phyloP scores from a whole-genome alignment of 1,140 invertebrate species.

The Drosophila leontia region DNA sequence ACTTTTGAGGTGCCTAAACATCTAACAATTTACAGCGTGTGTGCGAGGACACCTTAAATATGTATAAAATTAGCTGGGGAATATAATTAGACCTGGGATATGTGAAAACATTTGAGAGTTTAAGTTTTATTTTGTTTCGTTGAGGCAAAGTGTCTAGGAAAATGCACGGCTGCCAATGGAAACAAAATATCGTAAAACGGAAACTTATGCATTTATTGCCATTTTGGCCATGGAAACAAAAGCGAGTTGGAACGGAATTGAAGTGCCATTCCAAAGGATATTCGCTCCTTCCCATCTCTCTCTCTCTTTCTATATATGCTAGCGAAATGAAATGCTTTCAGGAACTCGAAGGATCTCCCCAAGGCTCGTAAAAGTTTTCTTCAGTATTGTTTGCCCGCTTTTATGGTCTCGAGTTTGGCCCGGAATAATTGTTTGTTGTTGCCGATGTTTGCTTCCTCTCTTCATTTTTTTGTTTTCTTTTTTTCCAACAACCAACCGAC shows the following conservation, averaged over 20 bases:
- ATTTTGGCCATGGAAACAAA: conserved; percentile 45
- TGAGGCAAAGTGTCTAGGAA: conserved; percentile 45
- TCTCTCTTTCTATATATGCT: conserved; percentile 1
- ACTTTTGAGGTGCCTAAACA: conserved; percentile 31
- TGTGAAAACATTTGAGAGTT: not conserved
- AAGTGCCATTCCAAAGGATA: conserved; percentile 57
- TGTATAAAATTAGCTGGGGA: conserved; percentile 8
- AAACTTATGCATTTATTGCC: conserved; percentile 82
- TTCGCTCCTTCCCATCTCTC: conserved; percentile 10
- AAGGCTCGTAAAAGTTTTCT: conserved; percentile 73
- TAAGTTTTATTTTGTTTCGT: not conserved
- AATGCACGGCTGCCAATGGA: conserved; percentile 43
- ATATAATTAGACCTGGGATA: conserved; percentile 22
- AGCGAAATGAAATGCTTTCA: conserved; percentile 65
- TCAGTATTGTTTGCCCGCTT: conserved; percentile 71
- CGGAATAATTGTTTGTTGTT: conserved; percentile 73
- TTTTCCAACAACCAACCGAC: conserved; percentile 1
- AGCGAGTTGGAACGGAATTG: conserved; percentile 47
- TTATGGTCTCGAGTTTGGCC: conserved; percentile 64
- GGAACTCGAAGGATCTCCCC: conserved; percentile 46
- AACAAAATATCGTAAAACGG: conserved; percentile 82
- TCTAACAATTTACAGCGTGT: conserved; percentile 1
- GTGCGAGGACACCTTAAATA: not conserved
- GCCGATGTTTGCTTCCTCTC: conserved; percentile 54
- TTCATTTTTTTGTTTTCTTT: not conserved